Base-by-base conservation (phyloP, 2,888 invertebrate species). In the Coenonympha glycerion region DNA sequence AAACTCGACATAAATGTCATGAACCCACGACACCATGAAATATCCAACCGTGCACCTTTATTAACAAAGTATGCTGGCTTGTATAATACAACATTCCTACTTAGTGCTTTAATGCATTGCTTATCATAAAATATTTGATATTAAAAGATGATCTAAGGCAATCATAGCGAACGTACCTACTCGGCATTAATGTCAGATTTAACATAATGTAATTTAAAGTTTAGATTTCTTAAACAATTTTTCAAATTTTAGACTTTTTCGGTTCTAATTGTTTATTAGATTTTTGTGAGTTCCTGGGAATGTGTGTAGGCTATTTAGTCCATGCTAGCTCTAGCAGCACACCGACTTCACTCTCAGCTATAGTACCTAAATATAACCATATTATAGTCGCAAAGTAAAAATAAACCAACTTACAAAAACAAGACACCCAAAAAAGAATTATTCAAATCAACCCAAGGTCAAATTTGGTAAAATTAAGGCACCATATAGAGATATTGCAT, bases 361-460 rank as follows among this genome's bases (percentile, higher is more conserved):
- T n/a, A n/a, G n/a, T n/a, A n/a, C n/a, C n/a, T n/a, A n/a, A n/a
- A n/a, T n/a, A n/a, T n/a, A n/a, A n/a, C n/a, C n/a, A n/a, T n/a
- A n/a, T n/a, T 2, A 2, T 30, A 13, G 3, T 1, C 13, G 13
- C 1, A 13, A 13, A 13, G 30, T 11, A 30, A 30, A 13, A 24
- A 9, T 1, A 28, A 28, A 5, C 30, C 6, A 30, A 3, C 30
- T 30, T 13, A 30, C 4, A 30, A 4, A 11, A n/a, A 5, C 11
- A 28, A 11, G 9, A n/a, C n/a, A n/a, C n/a, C n/a, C n/a, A 31
- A 15, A 18, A 16, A 30, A 26, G 30, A 30, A 37, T 16, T 39
- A 39, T 44, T 40, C 51, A 41, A 53, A 48, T 39, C 21, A 47
- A 40, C 28, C 40, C 51, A 46, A 54, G 54, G 54, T 47, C 47